phyloP scores from a whole-genome alignment of 2,113 vertebrate species.

The Pseudois nayaur region DNA sequence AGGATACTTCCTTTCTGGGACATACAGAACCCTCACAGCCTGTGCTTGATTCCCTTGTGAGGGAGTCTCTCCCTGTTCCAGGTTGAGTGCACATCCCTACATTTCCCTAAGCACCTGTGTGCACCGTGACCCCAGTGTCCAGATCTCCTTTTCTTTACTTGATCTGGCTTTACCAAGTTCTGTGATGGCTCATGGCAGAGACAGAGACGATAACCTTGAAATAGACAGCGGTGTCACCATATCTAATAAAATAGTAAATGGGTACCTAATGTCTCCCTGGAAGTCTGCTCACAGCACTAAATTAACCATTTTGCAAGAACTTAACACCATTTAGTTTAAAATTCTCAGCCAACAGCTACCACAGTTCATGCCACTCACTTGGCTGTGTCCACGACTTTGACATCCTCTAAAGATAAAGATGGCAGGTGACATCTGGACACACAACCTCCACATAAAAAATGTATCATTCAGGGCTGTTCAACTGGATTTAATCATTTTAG shows the following conservation, averaged over 20 bases:
- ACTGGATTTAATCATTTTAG: neutral
- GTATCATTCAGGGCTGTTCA: neutral
- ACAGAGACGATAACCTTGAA: neutral
- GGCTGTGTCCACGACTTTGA: neutral
- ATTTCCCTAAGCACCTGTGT: neutral
- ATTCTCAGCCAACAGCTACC: neutral
- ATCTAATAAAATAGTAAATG: neutral
- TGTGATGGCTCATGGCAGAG: neutral
- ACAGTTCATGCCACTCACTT: neutral
- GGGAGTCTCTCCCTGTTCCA: neutral
- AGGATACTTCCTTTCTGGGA: no score
- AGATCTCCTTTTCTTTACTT: neutral
- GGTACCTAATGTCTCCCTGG: neutral
- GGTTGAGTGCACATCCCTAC: rapidly evolving
- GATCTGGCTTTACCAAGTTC: neutral
- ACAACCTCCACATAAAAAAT: neutral
- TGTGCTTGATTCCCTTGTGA: neutral
- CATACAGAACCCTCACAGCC: no score
- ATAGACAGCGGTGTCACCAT: neutral
- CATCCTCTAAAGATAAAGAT: neutral
- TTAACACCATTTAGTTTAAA: neutral
- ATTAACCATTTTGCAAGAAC: neutral
- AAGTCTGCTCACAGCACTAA: neutral
- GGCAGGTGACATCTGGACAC: neutral
- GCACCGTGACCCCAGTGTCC: no score